Evolutionary conservation across 2,113 vertebrate species (phyloP).

Genomic region (Silurus glanis): DNA sequence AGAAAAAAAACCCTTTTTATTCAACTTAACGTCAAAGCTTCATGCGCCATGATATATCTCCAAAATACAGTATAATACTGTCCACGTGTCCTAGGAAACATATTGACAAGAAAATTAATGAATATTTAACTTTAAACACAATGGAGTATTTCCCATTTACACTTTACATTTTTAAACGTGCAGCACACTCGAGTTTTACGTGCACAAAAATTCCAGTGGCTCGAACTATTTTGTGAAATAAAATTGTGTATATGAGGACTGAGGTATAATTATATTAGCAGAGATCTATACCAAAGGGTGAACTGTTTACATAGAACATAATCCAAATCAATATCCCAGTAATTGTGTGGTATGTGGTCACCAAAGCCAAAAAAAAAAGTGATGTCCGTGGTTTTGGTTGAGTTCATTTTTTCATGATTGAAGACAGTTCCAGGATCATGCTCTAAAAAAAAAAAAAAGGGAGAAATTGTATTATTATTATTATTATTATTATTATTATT

Average conservation of each 20-base stretch:
- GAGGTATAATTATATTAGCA: background rate
- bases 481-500: background rate
- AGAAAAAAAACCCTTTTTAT: background rate
- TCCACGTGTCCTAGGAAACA: background rate
- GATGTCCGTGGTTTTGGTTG: background rate
- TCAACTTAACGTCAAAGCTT: background rate
- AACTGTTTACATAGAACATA: slow-evolving; percentile 6
- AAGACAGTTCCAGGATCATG: slow-evolving; percentile 92
- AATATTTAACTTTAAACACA: background rate
- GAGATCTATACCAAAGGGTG: slow-evolving; percentile 9
- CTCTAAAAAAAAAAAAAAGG: slow-evolving; percentile 77
- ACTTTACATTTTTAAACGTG: background rate
- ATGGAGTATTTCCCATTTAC: background rate
- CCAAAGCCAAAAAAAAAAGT: slow-evolving; percentile 8
- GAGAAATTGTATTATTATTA: background rate
- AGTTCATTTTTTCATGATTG: slow-evolving; percentile 92
- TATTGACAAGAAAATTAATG: background rate
- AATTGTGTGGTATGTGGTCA: background rate
- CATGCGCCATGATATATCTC: background rate
- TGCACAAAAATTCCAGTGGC: background rate
- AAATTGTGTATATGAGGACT: background rate
- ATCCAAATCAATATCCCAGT: background rate
- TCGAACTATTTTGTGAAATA: background rate
- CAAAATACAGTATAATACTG: background rate
- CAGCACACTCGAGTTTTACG: background rate